Evolutionary conservation across 1,140 invertebrate genomes (phyloP).

Genomic region (Drosophila pachea): DNA sequence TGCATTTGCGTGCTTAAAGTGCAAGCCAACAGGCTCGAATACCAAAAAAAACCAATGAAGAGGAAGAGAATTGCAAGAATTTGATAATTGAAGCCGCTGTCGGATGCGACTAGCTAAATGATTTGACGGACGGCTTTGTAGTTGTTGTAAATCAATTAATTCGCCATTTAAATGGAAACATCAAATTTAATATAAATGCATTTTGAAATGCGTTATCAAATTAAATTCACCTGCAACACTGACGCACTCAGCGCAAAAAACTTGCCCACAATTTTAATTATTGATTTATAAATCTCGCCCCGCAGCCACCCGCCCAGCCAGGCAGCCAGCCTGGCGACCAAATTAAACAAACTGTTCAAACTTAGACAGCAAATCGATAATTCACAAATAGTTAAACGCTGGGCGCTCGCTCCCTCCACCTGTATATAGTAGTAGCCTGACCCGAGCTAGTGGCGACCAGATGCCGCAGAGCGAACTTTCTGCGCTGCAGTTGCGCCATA

Average conservation of each 20-base stretch:
- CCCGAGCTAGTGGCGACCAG: no score
- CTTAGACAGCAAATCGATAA: not conserved
- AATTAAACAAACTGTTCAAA: conserved; percentile 13
- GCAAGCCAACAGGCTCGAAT: not conserved
- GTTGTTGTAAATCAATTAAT: conserved; percentile 72
- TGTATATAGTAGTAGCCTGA: no score
- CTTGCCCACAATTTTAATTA: conserved; percentile 61
- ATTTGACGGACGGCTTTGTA: conserved; percentile 8
- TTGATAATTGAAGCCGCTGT: conserved; percentile 19
- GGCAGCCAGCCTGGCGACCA: not conserved
- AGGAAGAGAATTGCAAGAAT: not conserved
- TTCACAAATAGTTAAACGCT: no score
- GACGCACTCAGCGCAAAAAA: conserved; percentile 13
- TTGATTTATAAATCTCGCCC: conserved; percentile 51
- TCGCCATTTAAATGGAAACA: conserved; percentile 74
- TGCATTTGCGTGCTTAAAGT: conserved; percentile 44
- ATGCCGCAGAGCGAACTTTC: no score
- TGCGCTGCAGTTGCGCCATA: no score
- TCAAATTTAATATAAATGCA: conserved; percentile 72
- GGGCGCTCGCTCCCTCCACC: no score
- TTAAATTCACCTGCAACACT: conserved; percentile 58
- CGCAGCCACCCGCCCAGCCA: no score
- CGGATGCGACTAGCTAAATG: conserved; percentile 20
- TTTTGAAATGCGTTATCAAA: conserved; percentile 72
- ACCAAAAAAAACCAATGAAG: not conserved